Evolutionary conservation across 2,113 vertebrate genomes (phyloP), one percentile per base, ranked within the genome.

Genomic region (Pleuronectes platessa): DNA sequence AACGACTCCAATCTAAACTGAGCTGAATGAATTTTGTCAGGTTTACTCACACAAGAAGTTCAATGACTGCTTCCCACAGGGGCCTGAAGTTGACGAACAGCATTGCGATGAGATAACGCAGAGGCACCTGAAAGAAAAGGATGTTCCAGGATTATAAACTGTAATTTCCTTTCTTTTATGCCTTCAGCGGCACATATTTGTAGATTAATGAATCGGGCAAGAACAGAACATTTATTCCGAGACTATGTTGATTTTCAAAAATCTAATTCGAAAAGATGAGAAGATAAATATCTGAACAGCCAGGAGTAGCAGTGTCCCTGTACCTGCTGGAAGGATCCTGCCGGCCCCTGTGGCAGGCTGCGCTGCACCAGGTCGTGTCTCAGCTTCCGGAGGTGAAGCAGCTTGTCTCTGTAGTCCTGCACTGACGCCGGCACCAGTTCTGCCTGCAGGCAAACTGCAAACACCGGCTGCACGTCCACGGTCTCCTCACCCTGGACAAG

Each of bases 81-180:
- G 95, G 95, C 67, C 85, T 96, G 94, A 99, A 99, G 92, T 99
- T 99, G 78, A 99, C 68, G 67, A 97, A 99, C 27, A 99, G 93
- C 97, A 99, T 98, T 55, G 96, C 95, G 18, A 98, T 89, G 68
- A 99, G 95, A 87, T 98, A 99, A 2, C 96, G 95, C 80, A 99
- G 94, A 18, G 98, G 97, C 17, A 97, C 96, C 98, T 99, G 92
- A 7, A 86, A 85, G 27, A 1, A 6, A 31, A 71, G 7, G 2
- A n/a, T 9, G 18, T 10, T 18, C 18, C 49, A 51, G 42, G 42
- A 45, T 45, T 45, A 3, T 51, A 4, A 51, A 3, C 9, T 1
- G 20, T 72, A 18, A 18, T 37, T 18, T 17, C 5, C 26, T 18
- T 27, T 3, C 17, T 5, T 18, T 20, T 27, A 27, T 17, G 27